Evolutionary conservation across 2,888 invertebrate genomes (phyloP).

Genomic region (Incurvaria masculella): DNA sequence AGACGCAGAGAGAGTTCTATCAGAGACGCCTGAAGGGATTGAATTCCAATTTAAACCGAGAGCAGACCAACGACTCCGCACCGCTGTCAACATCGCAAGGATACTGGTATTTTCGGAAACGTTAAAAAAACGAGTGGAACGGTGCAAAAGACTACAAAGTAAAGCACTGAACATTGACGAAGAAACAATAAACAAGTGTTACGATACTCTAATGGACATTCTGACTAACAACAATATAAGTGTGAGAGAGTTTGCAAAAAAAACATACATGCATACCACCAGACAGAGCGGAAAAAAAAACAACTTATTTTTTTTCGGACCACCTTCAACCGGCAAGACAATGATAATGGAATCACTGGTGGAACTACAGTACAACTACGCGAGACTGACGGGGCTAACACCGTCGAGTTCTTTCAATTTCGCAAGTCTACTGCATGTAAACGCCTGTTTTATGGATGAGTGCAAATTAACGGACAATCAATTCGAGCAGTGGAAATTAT

Average conservation of each 20-base stretch:
- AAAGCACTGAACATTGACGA: background rate
- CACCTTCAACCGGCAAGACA: conserved; percentile 17
- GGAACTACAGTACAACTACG: background rate
- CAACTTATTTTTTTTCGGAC: conserved; percentile 15
- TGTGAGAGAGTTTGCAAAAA: background rate
- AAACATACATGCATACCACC: conserved; percentile 1
- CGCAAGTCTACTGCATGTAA: conserved; percentile 2
- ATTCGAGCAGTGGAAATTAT: conserved; percentile 14
- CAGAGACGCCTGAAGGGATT: background rate
- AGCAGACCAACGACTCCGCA: background rate
- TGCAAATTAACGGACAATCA: conserved; percentile 12
- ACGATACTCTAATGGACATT: background rate
- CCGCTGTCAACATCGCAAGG: background rate
- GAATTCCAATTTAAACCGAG: background rate
- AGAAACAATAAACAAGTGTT: background rate
- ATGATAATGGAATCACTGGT: conserved; percentile 20
- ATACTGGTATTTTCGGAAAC: background rate
- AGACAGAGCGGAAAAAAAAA: conserved; percentile 11
- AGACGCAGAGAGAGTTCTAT: background rate
- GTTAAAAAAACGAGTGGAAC: background rate
- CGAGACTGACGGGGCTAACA: conserved; percentile 6
- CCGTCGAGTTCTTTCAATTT: conserved; percentile 8
- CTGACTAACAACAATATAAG: background rate
- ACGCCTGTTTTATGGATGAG: conserved; percentile 10
- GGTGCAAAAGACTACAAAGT: background rate